Evolutionary conservation across 2,797 vertebrate genomes (phyloP).

Genomic region (Pseudopleuronectes americanus): DNA sequence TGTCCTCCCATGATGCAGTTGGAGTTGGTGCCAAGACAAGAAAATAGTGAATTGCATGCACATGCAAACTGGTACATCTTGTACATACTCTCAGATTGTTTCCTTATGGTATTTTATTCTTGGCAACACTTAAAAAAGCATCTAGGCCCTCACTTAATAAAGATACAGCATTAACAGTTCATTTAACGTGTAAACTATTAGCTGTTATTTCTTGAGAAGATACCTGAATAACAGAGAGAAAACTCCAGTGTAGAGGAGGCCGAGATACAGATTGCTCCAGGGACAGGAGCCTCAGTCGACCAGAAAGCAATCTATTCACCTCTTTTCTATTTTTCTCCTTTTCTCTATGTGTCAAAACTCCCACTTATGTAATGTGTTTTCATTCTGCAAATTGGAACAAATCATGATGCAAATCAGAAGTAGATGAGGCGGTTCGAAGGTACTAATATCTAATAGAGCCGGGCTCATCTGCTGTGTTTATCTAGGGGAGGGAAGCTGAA

Average conservation of each 20-base stretch:
- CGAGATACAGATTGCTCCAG: not conserved
- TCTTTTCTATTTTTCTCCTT: constrained; percentile 5
- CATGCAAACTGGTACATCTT: not conserved
- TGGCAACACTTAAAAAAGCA: not conserved
- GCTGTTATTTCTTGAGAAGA: not conserved
- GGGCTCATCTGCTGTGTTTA: not conserved
- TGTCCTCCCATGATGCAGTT: not conserved
- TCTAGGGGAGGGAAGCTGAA: not conserved
- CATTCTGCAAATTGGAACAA: constrained; percentile 11
- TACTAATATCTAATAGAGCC: constrained; percentile 17
- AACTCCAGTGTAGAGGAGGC: not conserved
- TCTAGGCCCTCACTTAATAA: not conserved
- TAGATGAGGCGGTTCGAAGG: constrained; percentile 18
- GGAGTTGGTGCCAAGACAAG: constrained; percentile 6
- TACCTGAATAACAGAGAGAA: not conserved
- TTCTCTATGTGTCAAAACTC: not conserved
- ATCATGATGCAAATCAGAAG: constrained; percentile 33
- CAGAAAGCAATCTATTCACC: constrained; percentile 7
- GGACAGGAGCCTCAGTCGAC: not conserved
- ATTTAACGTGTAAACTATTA: too few relatives aligned
- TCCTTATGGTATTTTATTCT: not conserved
- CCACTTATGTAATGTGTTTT: not conserved
- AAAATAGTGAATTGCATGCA: not conserved
- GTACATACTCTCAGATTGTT: not conserved
- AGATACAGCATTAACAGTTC: not conserved